Conservation (phyloP, 2,797 vertebrate species). For the Ficedula albicollis region DNA sequence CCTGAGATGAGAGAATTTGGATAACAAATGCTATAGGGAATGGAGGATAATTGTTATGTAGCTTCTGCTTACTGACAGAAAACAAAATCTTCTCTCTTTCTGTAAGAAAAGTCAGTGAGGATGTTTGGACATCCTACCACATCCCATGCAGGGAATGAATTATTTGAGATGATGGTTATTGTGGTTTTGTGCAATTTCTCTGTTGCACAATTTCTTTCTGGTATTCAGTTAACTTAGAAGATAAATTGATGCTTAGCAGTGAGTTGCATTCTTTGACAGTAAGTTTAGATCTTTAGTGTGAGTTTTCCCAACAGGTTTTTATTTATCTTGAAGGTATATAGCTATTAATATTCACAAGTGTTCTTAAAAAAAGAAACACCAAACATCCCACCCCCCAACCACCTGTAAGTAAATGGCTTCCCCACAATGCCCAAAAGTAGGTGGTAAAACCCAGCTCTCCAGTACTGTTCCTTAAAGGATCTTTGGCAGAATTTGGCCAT, state of each 20-base stretch:
- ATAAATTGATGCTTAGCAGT: not conserved
- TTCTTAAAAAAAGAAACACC: not conserved
- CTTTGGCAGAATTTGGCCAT: not conserved
- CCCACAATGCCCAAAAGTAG: not conserved
- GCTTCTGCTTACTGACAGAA: not conserved
- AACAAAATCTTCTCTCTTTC: not conserved
- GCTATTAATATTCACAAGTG: not conserved
- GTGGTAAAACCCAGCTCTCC: not conserved
- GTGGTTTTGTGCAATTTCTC: not conserved
- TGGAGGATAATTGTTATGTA: not conserved
- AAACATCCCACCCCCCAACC: accelerated
- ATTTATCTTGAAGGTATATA: not conserved
- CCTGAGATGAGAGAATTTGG: not conserved
- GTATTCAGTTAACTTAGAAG: not conserved
- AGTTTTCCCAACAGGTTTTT: not conserved
- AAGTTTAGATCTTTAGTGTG: not conserved
- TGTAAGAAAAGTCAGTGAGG: not conserved
- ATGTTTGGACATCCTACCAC: not conserved
- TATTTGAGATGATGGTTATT: not conserved
- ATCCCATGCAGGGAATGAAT: not conserved
- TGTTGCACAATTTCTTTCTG: not conserved
- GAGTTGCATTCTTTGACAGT: not conserved
- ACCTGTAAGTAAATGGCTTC: not conserved
- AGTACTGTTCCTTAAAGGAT: not conserved
- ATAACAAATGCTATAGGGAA: not conserved